Evolutionary conservation across 1,140 invertebrate genomes (phyloP).

Genomic region (Lycorma delicatula): DNA sequence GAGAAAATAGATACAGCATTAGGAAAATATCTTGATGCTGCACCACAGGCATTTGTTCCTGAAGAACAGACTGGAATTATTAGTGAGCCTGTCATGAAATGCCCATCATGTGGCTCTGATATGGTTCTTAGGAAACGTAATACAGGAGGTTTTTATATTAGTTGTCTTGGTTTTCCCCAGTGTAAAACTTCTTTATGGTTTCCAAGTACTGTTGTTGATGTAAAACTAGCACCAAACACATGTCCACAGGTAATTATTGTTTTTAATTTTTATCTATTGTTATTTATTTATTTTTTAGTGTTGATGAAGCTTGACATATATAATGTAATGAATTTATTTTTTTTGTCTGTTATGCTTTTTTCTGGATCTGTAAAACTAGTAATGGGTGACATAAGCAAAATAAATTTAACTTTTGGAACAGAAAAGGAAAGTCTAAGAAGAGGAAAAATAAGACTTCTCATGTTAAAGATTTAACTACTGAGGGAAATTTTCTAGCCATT

Average conservation of each 20-base stretch:
- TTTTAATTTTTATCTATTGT: not conserved
- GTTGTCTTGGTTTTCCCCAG: slow-evolving; percentile 65
- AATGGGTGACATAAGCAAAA: too few species aligned
- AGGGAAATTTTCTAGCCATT: too few species aligned
- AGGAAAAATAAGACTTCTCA: too few species aligned
- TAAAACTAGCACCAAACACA: not conserved
- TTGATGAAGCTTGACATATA: not conserved
- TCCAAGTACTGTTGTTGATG: slow-evolving; percentile 31
- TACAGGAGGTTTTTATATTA: slow-evolving; percentile 58
- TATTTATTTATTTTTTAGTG: not conserved
- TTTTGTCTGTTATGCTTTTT: too few species aligned
- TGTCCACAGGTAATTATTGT: too few species aligned
- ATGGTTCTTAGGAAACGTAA: slow-evolving; percentile 61
- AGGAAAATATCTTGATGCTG: slow-evolving; percentile 46
- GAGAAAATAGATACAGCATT: slow-evolving; percentile 54
- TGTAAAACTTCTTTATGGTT: slow-evolving; percentile 79
- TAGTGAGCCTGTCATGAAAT: slow-evolving; percentile 35
- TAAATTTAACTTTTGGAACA: too few species aligned
- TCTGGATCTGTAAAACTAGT: too few species aligned
- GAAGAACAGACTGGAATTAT: slow-evolving; percentile 14
- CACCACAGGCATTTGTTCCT: slow-evolving; percentile 33
- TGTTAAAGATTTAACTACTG: too few species aligned
- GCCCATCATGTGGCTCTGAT: slow-evolving; percentile 63
- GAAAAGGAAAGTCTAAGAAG: too few species aligned
- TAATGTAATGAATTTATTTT: not conserved